phyloP scores from a whole-genome alignment of 2,888 invertebrate genomes.

The Plagodis pulveraria region DNA sequence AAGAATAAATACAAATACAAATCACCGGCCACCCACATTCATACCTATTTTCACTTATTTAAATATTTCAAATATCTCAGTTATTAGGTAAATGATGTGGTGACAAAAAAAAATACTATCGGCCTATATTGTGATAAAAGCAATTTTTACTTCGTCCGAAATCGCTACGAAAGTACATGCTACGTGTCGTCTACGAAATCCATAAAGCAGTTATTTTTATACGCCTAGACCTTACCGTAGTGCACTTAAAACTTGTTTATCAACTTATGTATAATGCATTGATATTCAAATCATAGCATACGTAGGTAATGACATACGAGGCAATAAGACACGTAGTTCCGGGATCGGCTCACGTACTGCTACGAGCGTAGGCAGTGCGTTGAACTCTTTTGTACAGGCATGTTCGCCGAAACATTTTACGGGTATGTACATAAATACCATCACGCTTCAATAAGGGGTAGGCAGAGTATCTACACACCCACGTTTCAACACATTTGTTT shows the following conservation, averaged over 20 bases:
- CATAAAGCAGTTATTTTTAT: neutral
- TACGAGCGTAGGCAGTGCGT: constrained; percentile 53
- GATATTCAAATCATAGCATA: constrained; percentile 20
- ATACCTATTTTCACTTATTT: too few species aligned
- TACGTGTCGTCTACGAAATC: neutral
- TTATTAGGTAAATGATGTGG: too few species aligned
- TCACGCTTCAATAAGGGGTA: too few species aligned
- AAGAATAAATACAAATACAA: too few species aligned
- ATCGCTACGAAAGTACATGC: neutral
- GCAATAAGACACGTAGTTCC: constrained; percentile 38
- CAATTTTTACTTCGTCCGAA: too few species aligned
- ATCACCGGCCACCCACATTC: too few species aligned
- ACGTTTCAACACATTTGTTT: too few species aligned
- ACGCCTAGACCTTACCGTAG: neutral
- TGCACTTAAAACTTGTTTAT: neutral
- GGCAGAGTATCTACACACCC: too few species aligned
- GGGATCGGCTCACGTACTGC: constrained; percentile 39
- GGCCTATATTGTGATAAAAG: too few species aligned
- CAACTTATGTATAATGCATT: constrained; percentile 8
- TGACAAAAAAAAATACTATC: too few species aligned
- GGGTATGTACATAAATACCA: neutral
- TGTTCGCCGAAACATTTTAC: constrained; percentile 25
- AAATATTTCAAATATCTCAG: too few species aligned
- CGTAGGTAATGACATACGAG: constrained; percentile 19
- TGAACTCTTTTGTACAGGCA: constrained; percentile 71